Conservation (phyloP, 1,140 invertebrate species). For the Bombus pyrosoma region DNA sequence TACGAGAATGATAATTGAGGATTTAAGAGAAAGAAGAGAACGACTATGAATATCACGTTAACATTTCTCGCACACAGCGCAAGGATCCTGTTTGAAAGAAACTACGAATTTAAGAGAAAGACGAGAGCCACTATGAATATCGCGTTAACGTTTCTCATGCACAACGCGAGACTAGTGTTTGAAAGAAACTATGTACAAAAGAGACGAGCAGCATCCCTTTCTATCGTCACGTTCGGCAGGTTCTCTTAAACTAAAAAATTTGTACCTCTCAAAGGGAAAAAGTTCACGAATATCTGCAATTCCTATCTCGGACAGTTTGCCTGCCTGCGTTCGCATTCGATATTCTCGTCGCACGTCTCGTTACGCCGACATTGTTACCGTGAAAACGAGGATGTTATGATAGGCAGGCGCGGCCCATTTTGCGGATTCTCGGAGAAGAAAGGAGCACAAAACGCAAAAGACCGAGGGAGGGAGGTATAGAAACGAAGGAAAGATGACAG, state of each 20-base stretch:
- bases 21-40: neutral
- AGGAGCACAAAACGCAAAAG: neutral
- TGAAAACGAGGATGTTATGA: slow-evolving; percentile 66
- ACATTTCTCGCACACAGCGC: neutral
- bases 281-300: neutral
- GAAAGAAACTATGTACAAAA: neutral
- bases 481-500: slow-evolving; percentile 18
- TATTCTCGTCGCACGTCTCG: slow-evolving; percentile 56
- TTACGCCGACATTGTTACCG: slow-evolving; percentile 61
- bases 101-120: neutral
- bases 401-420: slow-evolving; percentile 53
- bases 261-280: neutral
- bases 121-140: neutral
- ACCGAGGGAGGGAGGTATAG: neutral
- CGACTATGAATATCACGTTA: neutral
- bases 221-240: neutral
- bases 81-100: neutral
- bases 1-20: neutral
- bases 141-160: neutral
- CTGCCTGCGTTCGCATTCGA: slow-evolving; percentile 22
- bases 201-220: neutral
- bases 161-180: neutral
- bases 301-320: neutral
- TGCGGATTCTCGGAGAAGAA: slow-evolving; percentile 34
- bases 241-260: neutral